A percentile compares a stretch with the other conserved stretches of the same genome.
Evolutionary conservation across 2,888 invertebrate genomes (phyloP).

Genomic region (Dendrolimus pini): DNA sequence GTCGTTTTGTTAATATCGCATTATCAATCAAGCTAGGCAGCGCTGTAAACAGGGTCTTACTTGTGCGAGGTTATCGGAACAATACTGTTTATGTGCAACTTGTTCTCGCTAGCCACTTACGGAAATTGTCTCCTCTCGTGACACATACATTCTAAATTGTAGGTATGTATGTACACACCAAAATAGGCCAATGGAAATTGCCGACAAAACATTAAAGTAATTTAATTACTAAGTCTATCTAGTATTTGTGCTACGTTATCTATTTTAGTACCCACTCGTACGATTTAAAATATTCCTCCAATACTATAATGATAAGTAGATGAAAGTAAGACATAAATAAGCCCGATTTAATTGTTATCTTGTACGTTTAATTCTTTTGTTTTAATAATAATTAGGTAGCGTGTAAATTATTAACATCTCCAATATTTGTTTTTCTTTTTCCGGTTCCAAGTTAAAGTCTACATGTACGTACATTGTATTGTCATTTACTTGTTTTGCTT

Average conservation of each 20-base stretch:
- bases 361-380: slow-evolving; percentile 7
- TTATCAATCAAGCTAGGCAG: slow-evolving; percentile 59
- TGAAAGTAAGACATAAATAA: slow-evolving; percentile 11
- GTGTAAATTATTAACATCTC: too few species aligned
- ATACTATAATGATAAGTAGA: slow-evolving; percentile 12
- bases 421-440: not conserved
- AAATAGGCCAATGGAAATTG: slow-evolving; percentile 43
- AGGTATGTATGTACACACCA: slow-evolving; percentile 19
- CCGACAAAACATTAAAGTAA: slow-evolving; percentile 15
- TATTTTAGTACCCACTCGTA: slow-evolving; percentile 7
- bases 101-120: slow-evolving; percentile 26
- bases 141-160: slow-evolving; percentile 25
- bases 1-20: slow-evolving; percentile 37
- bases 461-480: not conserved
- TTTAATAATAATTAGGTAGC: slow-evolving; percentile 3
- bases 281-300: slow-evolving; percentile 19
- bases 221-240: not conserved
- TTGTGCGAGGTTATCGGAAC: slow-evolving; percentile 37
- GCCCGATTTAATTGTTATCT: slow-evolving; percentile 11
- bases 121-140: slow-evolving; percentile 35
- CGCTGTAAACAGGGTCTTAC: slow-evolving; percentile 46
- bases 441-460: not conserved
- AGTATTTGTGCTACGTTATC: slow-evolving; percentile 10
- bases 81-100: slow-evolving; percentile 29
- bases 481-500: not conserved